These are phyloP conservation scores for Dermatophagoides farinae DNA, from an alignment of 1,140 invertebrate species.

Conservation along the genomic window DNA sequence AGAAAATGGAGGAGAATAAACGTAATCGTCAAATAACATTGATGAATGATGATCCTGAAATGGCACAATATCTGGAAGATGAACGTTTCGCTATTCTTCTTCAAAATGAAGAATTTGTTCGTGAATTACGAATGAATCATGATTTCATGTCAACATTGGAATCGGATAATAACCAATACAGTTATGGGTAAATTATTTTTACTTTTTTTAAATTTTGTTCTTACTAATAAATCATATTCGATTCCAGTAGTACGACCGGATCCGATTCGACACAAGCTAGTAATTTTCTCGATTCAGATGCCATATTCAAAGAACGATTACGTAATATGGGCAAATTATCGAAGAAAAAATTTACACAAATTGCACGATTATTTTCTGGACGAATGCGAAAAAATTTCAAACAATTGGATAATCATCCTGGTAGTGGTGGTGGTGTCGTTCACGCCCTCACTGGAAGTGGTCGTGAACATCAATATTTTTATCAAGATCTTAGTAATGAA, in stretches of 20 bases:
- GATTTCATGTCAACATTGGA: slow-evolving; percentile 70
- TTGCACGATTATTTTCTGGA: slow-evolving; percentile 52
- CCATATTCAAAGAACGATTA: slow-evolving; percentile 54
- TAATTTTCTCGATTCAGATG: slow-evolving; percentile 38
- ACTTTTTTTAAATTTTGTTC: not conserved
- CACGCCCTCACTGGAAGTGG: not conserved
- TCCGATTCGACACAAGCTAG: not conserved
- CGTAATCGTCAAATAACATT: slow-evolving; percentile 22
- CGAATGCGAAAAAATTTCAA: slow-evolving; percentile 38
- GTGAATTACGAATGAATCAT: slow-evolving; percentile 62
- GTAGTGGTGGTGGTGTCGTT: no score
- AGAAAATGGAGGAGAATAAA: slow-evolving; percentile 29
- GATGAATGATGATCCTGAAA: slow-evolving; percentile 28
- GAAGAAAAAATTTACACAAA: slow-evolving; percentile 54
- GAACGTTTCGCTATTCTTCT: slow-evolving; percentile 65
- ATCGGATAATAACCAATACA: not conserved
- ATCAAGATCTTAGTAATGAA: not conserved
- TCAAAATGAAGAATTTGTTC: slow-evolving; percentile 80
- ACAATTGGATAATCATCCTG: slow-evolving; percentile 20
- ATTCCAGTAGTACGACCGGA: not conserved
- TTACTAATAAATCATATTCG: not conserved
- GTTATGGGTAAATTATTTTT: not conserved
- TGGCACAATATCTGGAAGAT: slow-evolving; percentile 42
- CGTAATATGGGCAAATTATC: slow-evolving; percentile 75
- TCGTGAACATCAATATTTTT: not conserved